A percentile compares a stretch with the other conserved stretches of the same genome.
Evolutionary conservation across 2,113 vertebrate genomes (phyloP).

Genomic region (Regulus satrapa): DNA sequence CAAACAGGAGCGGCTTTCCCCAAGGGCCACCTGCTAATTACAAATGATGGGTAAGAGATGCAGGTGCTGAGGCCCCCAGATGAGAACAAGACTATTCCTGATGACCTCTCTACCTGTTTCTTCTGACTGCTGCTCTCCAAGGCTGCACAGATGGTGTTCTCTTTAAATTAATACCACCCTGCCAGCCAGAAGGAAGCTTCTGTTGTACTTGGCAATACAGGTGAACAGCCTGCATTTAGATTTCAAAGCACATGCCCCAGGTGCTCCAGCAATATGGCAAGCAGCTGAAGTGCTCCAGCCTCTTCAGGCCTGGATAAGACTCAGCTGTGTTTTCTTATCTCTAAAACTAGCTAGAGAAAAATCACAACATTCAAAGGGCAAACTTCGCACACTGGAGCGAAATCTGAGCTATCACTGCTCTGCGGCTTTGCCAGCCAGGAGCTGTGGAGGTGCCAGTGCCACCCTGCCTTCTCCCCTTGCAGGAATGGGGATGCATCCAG

Average conservation of each 20-base stretch:
- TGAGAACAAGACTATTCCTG: not conserved
- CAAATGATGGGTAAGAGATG: conserved; percentile 9
- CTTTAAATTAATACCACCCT: not conserved
- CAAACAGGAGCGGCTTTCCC: not conserved
- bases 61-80: not conserved
- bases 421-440: not conserved
- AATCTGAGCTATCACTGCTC: not conserved
- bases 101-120: not conserved
- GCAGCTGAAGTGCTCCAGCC: conserved; percentile 39
- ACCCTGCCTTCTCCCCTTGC: not conserved
- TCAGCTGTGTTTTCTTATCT: conserved; percentile 41
- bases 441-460: not conserved
- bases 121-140: not conserved
- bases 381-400: not conserved
- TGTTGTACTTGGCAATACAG: conserved; percentile 72
- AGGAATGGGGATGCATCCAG: not conserved
- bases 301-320: conserved; percentile 16
- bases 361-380: conserved; percentile 28
- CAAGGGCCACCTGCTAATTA: conserved; percentile 6
- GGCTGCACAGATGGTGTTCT: conserved; percentile 44
- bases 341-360: conserved; percentile 47
- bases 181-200: conserved; percentile 52
- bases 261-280: conserved; percentile 71
- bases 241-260: conserved; percentile 66
- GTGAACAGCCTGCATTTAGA: conserved; percentile 69